Evolutionary conservation across 2,113 vertebrate genomes (phyloP).

Genomic region (Dromiciops gliroides): DNA sequence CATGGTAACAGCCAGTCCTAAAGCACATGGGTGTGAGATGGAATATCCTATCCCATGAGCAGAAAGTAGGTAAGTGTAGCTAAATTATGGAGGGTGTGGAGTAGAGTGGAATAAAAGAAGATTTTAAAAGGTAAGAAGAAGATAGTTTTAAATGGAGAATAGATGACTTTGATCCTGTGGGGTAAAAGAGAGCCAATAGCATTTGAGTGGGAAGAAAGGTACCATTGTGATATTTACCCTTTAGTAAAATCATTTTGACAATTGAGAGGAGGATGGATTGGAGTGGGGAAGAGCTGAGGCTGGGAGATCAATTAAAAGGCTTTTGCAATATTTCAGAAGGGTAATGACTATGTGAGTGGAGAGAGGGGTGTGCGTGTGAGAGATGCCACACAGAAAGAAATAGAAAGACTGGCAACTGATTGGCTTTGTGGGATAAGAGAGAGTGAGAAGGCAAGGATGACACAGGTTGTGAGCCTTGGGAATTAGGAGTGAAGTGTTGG

Average conservation of each 20-base stretch:
- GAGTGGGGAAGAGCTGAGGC: background rate
- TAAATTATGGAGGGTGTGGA: background rate
- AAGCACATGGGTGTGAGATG: background rate
- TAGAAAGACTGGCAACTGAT: background rate
- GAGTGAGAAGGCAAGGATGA: background rate
- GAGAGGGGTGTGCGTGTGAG: background rate
- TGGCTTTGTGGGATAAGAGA: background rate
- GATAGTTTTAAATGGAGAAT: background rate
- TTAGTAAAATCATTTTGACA: background rate
- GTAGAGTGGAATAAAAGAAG: background rate
- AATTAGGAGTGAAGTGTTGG: background rate
- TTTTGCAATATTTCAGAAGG: background rate
- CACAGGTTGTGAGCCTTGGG: background rate
- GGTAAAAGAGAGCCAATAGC: background rate
- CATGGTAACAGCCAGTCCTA: background rate
- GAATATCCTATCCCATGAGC: background rate
- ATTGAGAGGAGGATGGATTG: background rate
- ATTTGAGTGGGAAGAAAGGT: background rate
- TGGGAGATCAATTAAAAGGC: background rate
- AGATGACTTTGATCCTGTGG: background rate
- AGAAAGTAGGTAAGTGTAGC: background rate
- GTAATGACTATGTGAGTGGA: background rate
- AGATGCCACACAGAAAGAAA: background rate
- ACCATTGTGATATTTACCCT: background rate
- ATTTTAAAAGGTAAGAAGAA: background rate